Conservation (phyloP, 2,113 vertebrate species). For the Procapra przewalskii region DNA sequence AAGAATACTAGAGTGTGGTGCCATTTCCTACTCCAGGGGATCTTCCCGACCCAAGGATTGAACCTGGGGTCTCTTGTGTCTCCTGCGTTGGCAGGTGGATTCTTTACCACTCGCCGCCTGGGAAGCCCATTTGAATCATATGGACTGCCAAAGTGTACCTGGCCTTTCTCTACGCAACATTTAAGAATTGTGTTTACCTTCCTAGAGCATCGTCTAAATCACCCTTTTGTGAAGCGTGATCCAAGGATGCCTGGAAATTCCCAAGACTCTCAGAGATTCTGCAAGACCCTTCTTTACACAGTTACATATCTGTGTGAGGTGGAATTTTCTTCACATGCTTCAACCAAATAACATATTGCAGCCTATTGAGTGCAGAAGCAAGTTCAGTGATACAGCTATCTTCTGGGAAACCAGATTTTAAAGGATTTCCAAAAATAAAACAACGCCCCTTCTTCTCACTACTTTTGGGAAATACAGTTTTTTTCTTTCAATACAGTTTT, state of each 20-base stretch:
- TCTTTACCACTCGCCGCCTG: not conserved
- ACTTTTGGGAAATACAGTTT: not conserved
- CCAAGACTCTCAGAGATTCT: not conserved
- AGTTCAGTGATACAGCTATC: not conserved
- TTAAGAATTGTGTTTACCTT: not conserved
- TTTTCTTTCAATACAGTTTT: not conserved
- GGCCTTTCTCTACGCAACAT: not conserved
- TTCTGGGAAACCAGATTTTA: not conserved
- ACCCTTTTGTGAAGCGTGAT: not conserved
- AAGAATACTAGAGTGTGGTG: accelerated
- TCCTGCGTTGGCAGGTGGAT: not conserved
- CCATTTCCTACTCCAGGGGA: not conserved
- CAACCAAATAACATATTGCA: not conserved
- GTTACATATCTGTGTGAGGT: not conserved
- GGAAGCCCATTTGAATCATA: not conserved
- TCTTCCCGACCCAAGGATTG: not conserved
- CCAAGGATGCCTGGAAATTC: not conserved
- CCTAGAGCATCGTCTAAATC: not conserved
- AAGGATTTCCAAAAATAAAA: not conserved
- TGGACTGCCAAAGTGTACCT: no score
- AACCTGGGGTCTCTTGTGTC: not conserved
- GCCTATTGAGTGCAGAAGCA: not conserved
- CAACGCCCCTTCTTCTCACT: not conserved
- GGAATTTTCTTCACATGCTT: not conserved
- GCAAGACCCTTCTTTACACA: not conserved